These are phyloP conservation scores for Brachionus koreanus DNA, from an alignment of 1,140 invertebrate species.

Conservation along the genomic window DNA sequence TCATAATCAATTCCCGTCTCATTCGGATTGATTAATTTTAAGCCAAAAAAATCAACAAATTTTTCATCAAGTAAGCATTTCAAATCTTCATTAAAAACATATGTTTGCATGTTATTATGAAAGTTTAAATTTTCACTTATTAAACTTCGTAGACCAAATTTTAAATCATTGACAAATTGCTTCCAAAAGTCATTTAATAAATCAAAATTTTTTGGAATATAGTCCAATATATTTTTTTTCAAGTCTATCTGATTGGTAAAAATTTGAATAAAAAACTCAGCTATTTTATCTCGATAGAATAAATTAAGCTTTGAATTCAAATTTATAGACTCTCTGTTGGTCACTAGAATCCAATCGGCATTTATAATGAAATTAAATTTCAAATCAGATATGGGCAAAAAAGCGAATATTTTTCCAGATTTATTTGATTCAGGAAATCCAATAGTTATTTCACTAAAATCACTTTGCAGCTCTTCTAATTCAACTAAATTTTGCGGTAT, in stretches of 20 bases:
- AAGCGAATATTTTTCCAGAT: neutral
- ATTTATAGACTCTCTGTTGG: neutral
- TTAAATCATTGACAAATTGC: conserved; percentile 10
- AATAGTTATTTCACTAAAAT: neutral
- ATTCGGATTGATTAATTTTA: neutral
- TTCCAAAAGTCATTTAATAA: conserved; percentile 17
- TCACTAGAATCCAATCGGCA: conserved; percentile 1
- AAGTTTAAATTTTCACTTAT: conserved; percentile 11
- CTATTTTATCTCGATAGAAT: conserved; percentile 9
- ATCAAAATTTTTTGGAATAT: neutral
- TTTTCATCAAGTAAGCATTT: neutral
- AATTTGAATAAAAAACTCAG: neutral
- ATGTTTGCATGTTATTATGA: neutral
- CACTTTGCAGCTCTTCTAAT: neutral
- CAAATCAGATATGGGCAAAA: conserved; percentile 26
- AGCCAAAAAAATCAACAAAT: neutral
- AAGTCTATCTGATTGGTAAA: neutral
- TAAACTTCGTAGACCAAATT: neutral
- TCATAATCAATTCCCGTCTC: conserved; percentile 16
- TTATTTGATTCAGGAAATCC: neutral
- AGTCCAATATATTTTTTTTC: neutral
- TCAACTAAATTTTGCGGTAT: neutral
- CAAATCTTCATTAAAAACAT: neutral
- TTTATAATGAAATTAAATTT: conserved; percentile 29
- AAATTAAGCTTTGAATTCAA: neutral